These are phyloP conservation scores for Fringilla coelebs DNA, from an alignment of 2,797 vertebrate genomes.

Conservation along the genomic window DNA sequence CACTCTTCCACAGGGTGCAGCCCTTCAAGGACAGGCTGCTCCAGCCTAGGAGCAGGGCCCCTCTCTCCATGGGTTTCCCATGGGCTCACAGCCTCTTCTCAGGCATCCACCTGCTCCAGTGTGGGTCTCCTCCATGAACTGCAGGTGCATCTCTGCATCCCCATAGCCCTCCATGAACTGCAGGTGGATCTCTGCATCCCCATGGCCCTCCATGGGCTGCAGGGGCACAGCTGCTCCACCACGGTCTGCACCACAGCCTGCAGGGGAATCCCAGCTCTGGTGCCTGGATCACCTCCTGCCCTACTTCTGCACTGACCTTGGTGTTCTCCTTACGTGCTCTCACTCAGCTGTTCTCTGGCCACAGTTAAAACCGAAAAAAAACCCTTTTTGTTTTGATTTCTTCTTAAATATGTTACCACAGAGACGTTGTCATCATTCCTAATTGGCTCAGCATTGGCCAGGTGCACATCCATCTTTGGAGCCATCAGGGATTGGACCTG, in stretches of 20 bases:
- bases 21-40: not conserved
- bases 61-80: not conserved
- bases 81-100: not conserved
- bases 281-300: not conserved
- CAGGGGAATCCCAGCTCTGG: no score
- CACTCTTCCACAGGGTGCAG: not conserved
- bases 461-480: not conserved
- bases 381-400: not conserved
- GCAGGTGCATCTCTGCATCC: not conserved
- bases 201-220: no score
- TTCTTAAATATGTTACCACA: not conserved
- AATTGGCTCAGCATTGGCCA: not conserved
- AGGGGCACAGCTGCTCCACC: not conserved
- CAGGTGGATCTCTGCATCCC: not conserved
- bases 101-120: not conserved
- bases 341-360: not conserved
- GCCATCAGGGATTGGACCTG: not conserved
- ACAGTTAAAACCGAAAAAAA: not conserved
- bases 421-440: accelerated
- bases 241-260: accelerated
- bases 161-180: no score
- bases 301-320: not conserved
- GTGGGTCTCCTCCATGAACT: accelerated
- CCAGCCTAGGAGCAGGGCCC: not conserved
- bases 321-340: not conserved